These are phyloP conservation scores for Coranthus polyacanthus DNA, from an alignment of 2,797 vertebrate genomes.

Conservation along the genomic window DNA sequence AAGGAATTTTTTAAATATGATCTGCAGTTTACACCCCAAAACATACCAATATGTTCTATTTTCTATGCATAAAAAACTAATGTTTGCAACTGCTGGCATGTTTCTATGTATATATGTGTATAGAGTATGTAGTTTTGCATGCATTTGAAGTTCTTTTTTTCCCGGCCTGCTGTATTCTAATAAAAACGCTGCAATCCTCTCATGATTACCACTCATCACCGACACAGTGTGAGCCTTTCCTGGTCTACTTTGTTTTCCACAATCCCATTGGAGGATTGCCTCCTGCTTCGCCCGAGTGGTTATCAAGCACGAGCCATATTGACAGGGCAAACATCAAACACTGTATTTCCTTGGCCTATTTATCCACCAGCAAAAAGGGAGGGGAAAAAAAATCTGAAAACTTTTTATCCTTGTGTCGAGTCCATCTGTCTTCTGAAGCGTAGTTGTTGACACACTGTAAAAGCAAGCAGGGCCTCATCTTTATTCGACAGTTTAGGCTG, in stretches of 20 bases:
- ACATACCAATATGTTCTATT: too few species aligned
- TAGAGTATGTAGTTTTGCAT: background rate
- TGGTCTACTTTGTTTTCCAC: constrained; percentile 47
- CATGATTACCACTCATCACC: constrained; percentile 50
- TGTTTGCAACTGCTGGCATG: too few species aligned
- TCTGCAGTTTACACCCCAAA: too few species aligned
- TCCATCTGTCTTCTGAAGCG: constrained; percentile 43
- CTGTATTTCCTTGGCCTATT: constrained; percentile 32
- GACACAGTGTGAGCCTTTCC: constrained; percentile 40
- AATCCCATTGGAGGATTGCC: constrained; percentile 44
- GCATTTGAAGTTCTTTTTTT: constrained; percentile 24
- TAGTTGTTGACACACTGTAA: constrained; percentile 20
- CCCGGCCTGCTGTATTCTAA: constrained; percentile 21
- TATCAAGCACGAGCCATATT: constrained; percentile 53
- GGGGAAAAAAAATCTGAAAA: background rate
- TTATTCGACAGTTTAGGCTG: constrained; percentile 28
- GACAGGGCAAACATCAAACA: constrained; percentile 55
- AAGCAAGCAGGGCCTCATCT: constrained; percentile 27
- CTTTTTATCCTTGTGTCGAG: constrained; percentile 43
- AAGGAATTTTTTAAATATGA: too few species aligned
- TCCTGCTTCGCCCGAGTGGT: constrained; percentile 31
- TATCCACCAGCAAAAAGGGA: constrained; percentile 16
- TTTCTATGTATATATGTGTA: background rate
- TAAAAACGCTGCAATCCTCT: constrained; percentile 37
- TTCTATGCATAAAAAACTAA: too few species aligned